Conservation (phyloP, 2,797 vertebrate genomes). For the Gobionotothen gibberifrons region DNA sequence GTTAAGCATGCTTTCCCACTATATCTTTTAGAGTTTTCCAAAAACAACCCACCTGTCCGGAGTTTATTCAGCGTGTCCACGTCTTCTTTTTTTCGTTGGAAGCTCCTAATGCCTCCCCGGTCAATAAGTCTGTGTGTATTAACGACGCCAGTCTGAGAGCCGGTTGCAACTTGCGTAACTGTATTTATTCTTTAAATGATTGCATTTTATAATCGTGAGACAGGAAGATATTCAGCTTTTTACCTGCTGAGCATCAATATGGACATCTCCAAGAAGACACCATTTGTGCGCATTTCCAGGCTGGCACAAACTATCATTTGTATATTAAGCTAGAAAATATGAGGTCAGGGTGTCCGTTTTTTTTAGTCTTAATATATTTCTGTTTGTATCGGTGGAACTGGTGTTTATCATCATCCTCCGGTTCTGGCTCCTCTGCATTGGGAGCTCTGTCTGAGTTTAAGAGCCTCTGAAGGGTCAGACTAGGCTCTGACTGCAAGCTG, state of each 20-base stretch:
- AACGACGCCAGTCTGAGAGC: constrained; percentile 7
- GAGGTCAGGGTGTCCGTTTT: not conserved
- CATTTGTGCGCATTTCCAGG: not conserved
- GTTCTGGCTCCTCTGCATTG: no score
- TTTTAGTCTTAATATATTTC: not conserved
- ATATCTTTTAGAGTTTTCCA: not conserved
- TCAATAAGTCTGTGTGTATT: not conserved
- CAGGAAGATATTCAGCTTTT: not conserved
- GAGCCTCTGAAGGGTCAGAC: constrained; percentile 4
- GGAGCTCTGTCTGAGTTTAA: not conserved
- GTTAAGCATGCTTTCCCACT: not conserved
- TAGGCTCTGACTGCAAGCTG: not conserved
- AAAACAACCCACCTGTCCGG: not conserved
- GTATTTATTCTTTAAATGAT: not conserved
- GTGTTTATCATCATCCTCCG: no score
- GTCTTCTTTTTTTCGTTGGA: not conserved
- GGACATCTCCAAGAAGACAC: no score
- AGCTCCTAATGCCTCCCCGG: not conserved
- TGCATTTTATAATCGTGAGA: not conserved
- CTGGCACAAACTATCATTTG: not conserved
- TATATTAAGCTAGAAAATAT: not conserved
- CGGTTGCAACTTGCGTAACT: constrained; percentile 1
- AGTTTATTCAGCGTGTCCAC: not conserved
- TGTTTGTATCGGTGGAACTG: not conserved
- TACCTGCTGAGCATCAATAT: not conserved